Evolutionary conservation across 1,140 invertebrate genomes (phyloP).

Genomic region (Oryctes rhinoceros): DNA sequence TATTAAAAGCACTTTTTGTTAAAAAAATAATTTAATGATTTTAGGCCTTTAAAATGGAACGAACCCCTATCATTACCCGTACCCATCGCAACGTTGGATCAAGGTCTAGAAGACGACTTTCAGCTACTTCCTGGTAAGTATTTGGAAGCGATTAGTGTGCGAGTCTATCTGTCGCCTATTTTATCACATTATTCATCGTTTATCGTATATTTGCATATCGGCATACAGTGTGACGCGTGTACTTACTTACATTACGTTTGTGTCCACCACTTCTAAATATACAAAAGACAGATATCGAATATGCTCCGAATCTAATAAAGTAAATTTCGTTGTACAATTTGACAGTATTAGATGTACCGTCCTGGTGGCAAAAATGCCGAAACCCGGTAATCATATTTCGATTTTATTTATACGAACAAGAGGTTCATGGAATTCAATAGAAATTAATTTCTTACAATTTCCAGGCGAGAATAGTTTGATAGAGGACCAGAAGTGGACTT

Average conservation of each 20-base stretch:
- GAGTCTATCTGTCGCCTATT: neutral
- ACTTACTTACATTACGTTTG: neutral
- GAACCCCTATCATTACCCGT: slow-evolving; percentile 53
- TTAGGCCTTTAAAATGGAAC: slow-evolving; percentile 55
- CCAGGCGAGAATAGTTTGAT: slow-evolving; percentile 9
- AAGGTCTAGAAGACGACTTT: slow-evolving; percentile 65
- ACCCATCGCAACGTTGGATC: slow-evolving; percentile 61
- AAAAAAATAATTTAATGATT: neutral
- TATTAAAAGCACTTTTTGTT: too few species aligned
- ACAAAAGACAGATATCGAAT: neutral
- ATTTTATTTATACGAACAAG: neutral
- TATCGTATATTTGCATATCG: slow-evolving; percentile 26
- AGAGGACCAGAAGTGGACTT: slow-evolving; percentile 77
- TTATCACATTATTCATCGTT: slow-evolving; percentile 10
- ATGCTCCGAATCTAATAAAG: too few species aligned
- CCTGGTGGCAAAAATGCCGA: neutral
- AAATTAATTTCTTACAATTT: neutral
- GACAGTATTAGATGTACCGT: too few species aligned
- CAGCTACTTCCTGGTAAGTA: slow-evolving; percentile 60
- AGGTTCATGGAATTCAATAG: neutral
- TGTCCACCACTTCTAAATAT: neutral
- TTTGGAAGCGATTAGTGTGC: neutral
- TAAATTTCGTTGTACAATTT: too few species aligned
- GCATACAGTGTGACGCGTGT: neutral
- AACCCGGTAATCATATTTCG: neutral